A percentile compares a stretch with the other conserved stretches of the same genome.
phyloP scores from a whole-genome alignment of 2,888 invertebrate species.

The Plusia festucae region DNA sequence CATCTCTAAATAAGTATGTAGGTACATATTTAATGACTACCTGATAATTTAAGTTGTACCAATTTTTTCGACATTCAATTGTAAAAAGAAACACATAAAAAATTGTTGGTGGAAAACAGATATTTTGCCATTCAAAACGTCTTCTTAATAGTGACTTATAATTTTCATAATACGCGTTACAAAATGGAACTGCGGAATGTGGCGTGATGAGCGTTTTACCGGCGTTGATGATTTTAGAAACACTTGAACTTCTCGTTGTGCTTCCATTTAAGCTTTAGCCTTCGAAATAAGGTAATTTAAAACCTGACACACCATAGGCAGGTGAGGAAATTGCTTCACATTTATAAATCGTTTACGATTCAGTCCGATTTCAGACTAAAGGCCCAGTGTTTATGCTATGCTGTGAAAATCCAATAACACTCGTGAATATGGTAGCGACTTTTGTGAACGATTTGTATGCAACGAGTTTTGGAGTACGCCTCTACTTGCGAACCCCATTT shows the following conservation, averaged over 20 bases:
- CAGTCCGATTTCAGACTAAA: slow-evolving; percentile 19
- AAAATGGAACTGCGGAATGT: slow-evolving; percentile 67
- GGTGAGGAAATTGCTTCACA: slow-evolving; percentile 31
- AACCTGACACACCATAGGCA: slow-evolving; percentile 30
- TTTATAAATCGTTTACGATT: slow-evolving; percentile 32
- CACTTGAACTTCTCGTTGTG: slow-evolving; percentile 52
- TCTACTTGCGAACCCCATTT: slow-evolving; percentile 48
- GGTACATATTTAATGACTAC: background rate
- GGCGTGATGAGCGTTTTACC: slow-evolving; percentile 52
- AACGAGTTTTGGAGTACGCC: slow-evolving; percentile 51
- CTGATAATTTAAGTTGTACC: slow-evolving; percentile 12
- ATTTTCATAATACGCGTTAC: slow-evolving; percentile 71
- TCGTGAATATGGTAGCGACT: slow-evolving; percentile 26
- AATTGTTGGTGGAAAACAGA: slow-evolving; percentile 50
- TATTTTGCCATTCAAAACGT: slow-evolving; percentile 22
- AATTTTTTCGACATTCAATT: too few relatives aligned
- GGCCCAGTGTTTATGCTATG: background rate
- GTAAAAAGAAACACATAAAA: slow-evolving; percentile 19
- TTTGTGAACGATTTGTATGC: slow-evolving; percentile 54
- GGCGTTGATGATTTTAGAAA: slow-evolving; percentile 53
- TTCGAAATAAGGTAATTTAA: slow-evolving; percentile 48
- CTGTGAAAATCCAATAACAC: slow-evolving; percentile 29
- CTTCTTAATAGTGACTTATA: slow-evolving; percentile 67
- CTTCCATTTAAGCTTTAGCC: slow-evolving; percentile 27
- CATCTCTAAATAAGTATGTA: background rate